Evolutionary conservation across 2,797 vertebrate genomes (phyloP).

Genomic region (Aeoliscus strigatus): DNA sequence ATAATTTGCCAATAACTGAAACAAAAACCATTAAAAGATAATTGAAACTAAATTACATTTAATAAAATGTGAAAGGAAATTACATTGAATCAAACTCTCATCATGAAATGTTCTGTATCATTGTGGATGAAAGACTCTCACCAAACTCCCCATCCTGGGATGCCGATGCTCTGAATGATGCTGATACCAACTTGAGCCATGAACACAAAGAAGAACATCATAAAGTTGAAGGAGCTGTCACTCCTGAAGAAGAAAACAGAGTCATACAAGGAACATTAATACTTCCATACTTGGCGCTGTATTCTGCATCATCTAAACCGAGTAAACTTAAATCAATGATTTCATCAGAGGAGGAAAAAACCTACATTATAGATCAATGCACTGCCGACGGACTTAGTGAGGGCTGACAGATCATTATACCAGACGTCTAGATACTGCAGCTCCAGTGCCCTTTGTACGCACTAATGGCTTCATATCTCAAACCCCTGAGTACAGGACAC

Average conservation of each 20-base stretch:
- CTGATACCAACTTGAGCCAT: slow-evolving; percentile 95
- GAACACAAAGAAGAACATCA: slow-evolving; percentile 98
- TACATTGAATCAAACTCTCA: too few species aligned
- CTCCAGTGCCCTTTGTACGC: not conserved
- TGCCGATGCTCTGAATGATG: slow-evolving; percentile 92
- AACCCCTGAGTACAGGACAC: not conserved
- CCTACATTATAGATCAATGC: not conserved
- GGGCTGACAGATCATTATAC: not conserved
- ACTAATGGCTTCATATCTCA: not conserved
- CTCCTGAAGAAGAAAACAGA: slow-evolving; percentile 67
- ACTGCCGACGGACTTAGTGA: not conserved
- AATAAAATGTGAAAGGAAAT: too few species aligned
- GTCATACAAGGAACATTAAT: not conserved
- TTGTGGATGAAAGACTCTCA: slow-evolving; percentile 71
- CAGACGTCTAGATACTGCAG: not conserved
- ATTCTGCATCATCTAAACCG: not conserved
- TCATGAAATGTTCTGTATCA: too few species aligned
- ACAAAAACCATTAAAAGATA: too few species aligned
- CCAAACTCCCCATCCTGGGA: slow-evolving; percentile 98
- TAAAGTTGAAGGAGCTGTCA: slow-evolving; percentile 98
- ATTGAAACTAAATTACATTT: too few species aligned
- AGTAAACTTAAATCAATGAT: too few species aligned
- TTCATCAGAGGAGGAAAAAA: not conserved
- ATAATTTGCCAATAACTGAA: too few species aligned
- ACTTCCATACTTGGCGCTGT: too few species aligned